Evolutionary conservation across 2,113 vertebrate species (phyloP).

Genomic region (Pedetes capensis): DNA sequence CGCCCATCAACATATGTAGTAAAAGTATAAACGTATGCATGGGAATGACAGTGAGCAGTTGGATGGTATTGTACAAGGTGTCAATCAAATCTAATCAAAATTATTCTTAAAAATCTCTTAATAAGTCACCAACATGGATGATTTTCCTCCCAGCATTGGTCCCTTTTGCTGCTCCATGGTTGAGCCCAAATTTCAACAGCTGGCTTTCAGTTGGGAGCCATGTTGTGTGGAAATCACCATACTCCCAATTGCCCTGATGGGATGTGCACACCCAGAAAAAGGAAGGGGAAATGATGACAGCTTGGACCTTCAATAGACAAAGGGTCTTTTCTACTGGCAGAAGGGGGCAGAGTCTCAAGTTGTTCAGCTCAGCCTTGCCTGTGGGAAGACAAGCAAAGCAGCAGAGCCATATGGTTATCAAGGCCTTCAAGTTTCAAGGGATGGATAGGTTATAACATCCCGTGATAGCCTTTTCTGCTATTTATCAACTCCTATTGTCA

Average conservation of each 20-base stretch:
- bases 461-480: constrained; percentile 47
- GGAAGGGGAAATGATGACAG: neutral
- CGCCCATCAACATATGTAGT: neutral
- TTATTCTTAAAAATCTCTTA: constrained; percentile 28
- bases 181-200: neutral
- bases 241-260: neutral
- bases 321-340: constrained; percentile 10
- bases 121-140: neutral
- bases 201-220: neutral
- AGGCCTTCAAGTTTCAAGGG: constrained; percentile 39
- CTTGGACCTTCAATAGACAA: neutral
- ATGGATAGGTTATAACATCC: constrained; percentile 23
- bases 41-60: neutral
- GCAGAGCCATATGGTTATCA: constrained; percentile 48
- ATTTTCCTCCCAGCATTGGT: neutral
- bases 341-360: neutral
- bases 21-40: neutral
- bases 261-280: neutral
- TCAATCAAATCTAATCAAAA: constrained; percentile 14
- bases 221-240: neutral
- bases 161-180: neutral
- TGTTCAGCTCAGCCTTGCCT: neutral
- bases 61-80: neutral
- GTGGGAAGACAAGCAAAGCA: constrained; percentile 20
- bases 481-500: constrained; percentile 48